A percentile compares a stretch with the other conserved stretches of the same genome.
phyloP scores from a whole-genome alignment of 2,113 vertebrate species.

The Aptenodytes forsteri region DNA sequence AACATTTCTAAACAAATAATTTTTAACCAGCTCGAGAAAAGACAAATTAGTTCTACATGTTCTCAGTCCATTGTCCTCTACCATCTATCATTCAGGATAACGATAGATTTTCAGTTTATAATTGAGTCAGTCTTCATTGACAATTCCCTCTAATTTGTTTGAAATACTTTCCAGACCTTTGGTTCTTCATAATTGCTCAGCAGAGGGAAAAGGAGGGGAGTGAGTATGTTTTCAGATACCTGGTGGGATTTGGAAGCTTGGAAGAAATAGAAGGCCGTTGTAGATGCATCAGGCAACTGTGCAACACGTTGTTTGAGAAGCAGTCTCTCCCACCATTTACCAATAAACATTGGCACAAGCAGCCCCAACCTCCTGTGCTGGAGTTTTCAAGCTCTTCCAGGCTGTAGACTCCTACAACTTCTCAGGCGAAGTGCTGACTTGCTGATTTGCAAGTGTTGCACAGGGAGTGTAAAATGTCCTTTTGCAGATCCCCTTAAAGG shows the following conservation, averaged over 20 bases:
- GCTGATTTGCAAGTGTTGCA: background rate
- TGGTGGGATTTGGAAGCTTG: background rate
- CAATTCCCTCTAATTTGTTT: background rate
- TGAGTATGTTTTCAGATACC: background rate
- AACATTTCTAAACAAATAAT: background rate
- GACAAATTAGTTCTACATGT: background rate
- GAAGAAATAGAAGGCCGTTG: background rate
- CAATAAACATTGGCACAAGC: background rate
- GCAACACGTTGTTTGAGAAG: background rate
- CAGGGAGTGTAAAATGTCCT: background rate
- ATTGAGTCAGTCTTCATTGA: background rate
- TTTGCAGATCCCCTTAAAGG: background rate
- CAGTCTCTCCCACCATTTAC: background rate
- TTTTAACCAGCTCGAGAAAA: background rate
- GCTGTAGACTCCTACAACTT: background rate
- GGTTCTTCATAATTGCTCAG: background rate
- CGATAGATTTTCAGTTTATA: background rate
- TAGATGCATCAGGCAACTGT: background rate
- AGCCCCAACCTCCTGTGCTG: background rate
- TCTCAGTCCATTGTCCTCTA: background rate
- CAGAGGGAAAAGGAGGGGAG: background rate
- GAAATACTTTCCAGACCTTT: background rate
- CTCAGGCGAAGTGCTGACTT: background rate
- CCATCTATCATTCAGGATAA: background rate
- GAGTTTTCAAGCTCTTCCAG: background rate